phyloP scores from a whole-genome alignment of 2,888 invertebrate species.

The Idaea dimidiata region DNA sequence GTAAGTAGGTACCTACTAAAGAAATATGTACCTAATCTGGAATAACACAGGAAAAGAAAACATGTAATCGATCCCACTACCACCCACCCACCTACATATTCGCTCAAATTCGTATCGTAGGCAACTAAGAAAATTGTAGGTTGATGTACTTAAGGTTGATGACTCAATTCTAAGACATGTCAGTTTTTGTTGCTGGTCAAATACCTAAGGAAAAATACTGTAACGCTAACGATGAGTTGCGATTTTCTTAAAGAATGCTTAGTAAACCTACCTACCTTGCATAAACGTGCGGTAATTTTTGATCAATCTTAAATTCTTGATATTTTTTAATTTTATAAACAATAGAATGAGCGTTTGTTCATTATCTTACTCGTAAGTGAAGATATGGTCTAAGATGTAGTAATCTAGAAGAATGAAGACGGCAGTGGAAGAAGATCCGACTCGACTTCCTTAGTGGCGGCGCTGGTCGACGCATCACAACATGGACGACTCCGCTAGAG shows the following conservation, averaged over 20 bases:
- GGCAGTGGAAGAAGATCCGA: too few relatives aligned
- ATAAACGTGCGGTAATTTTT: background rate
- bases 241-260: background rate
- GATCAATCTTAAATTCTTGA: too few relatives aligned
- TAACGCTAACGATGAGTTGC: background rate
- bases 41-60: background rate
- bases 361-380: too few relatives aligned
- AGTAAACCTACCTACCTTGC: background rate
- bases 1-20: too few relatives aligned
- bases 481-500: too few relatives aligned
- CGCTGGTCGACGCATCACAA: too few relatives aligned
- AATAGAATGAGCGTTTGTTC: too few relatives aligned
- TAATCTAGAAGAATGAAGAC: too few relatives aligned
- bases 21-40: too few relatives aligned
- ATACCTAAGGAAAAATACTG: background rate
- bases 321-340: too few relatives aligned
- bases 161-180: background rate
- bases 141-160: background rate
- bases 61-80: background rate
- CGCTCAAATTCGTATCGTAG: background rate
- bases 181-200: background rate
- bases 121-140: background rate
- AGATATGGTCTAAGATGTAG: too few relatives aligned
- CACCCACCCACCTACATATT: background rate
- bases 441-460: too few relatives aligned